Percentiles rank a stretch among this genome's conserved stretches.
phyloP scores from a whole-genome alignment of 2,113 vertebrate species.

The Ageneiosus marmoratus region DNA sequence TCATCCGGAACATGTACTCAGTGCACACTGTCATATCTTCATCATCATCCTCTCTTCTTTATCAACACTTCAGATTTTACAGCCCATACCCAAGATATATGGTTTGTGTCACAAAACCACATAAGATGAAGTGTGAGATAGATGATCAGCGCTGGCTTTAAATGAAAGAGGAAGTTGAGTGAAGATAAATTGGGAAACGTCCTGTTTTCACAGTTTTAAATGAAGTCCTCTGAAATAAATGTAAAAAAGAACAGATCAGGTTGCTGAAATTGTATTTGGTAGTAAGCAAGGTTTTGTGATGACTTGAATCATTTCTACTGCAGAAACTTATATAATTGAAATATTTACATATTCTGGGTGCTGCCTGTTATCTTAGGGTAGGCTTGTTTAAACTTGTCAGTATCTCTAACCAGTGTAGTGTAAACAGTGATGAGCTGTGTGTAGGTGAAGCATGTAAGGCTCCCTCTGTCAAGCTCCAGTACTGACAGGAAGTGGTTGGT shows the following conservation, averaged over 20 bases:
- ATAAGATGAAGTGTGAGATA: not conserved
- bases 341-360: not conserved
- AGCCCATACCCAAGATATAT: not conserved
- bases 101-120: not conserved
- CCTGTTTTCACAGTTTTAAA: not conserved
- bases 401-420: not conserved
- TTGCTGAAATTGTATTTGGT: not conserved
- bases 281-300: no score
- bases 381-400: not conserved
- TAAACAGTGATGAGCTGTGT: not conserved
- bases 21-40: not conserved
- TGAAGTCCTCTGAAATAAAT: not conserved
- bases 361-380: not conserved
- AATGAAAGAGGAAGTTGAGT: not conserved
- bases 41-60: not conserved
- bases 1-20: not conserved
- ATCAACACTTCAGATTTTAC: not conserved
- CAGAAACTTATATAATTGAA: no score
- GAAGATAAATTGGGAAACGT: not conserved
- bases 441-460: not conserved
- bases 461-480: not conserved
- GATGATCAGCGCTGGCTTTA: not conserved
- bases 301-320: not conserved
- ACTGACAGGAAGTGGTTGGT: not conserved
- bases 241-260: not conserved